Evolutionary conservation across 2,797 vertebrate genomes (phyloP).

Genomic region (Phataginus tetradactyla): DNA sequence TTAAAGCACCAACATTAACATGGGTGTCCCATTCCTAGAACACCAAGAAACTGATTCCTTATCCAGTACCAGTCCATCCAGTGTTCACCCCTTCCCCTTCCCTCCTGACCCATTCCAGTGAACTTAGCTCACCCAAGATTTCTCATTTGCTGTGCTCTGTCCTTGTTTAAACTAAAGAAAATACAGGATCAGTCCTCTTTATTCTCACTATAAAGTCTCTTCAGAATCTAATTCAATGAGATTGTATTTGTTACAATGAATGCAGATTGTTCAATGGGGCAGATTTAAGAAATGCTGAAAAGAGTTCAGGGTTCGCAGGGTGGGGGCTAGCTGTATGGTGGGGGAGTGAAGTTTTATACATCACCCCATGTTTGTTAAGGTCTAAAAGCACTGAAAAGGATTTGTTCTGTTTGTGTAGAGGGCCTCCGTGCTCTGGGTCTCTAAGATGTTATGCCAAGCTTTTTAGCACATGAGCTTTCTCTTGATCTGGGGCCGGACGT

Average conservation of each 20-base stretch:
- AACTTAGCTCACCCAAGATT: slow-evolving; percentile 38
- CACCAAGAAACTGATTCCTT: slow-evolving; percentile 55
- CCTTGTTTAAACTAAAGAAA: slow-evolving; percentile 70
- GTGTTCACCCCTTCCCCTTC: not conserved
- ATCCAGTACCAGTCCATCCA: not conserved
- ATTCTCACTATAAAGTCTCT: slow-evolving; percentile 68
- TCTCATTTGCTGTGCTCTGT: slow-evolving; percentile 60
- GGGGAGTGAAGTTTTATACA: slow-evolving; percentile 62
- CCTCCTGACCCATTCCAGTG: not conserved
- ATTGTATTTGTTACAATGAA: slow-evolving; percentile 77
- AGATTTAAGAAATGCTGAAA: slow-evolving; percentile 75
- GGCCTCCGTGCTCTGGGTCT: slow-evolving; percentile 77
- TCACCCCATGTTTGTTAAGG: slow-evolving; percentile 70
- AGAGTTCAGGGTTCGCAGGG: slow-evolving; percentile 44
- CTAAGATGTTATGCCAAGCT: slow-evolving; percentile 73
- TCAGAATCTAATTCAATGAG: slow-evolving; percentile 75
- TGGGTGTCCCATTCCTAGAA: slow-evolving; percentile 6
- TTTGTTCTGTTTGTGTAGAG: slow-evolving; percentile 80
- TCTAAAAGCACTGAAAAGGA: slow-evolving; percentile 77
- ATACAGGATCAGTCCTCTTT: slow-evolving; percentile 70
- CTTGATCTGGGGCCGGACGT: slow-evolving; percentile 78
- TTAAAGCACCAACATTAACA: not conserved
- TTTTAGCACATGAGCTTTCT: slow-evolving; percentile 65
- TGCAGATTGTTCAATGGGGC: slow-evolving; percentile 66
- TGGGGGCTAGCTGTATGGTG: slow-evolving; percentile 24